Conservation (phyloP, 2,888 invertebrate genomes). For the Gortyna flavago region DNA sequence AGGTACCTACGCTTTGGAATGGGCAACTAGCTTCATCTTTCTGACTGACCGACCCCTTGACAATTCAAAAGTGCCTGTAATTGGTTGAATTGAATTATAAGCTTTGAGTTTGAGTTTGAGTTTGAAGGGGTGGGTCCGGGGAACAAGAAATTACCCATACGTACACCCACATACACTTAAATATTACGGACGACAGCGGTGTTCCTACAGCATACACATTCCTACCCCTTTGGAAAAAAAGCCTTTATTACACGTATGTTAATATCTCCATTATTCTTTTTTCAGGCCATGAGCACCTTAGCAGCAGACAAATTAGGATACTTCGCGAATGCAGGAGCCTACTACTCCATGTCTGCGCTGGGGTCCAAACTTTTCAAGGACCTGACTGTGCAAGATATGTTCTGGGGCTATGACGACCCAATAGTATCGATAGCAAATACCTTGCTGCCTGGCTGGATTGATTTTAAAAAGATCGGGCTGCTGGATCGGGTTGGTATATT, state of each 20-base stretch:
- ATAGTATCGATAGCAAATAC: slow-evolving; percentile 93
- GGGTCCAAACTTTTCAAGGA: slow-evolving; percentile 92
- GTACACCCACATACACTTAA: not conserved
- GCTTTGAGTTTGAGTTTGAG: too few relatives aligned
- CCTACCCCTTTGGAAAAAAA: not conserved
- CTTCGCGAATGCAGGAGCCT: slow-evolving; percentile 91
- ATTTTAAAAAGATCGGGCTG: slow-evolving; percentile 95
- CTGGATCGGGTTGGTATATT: slow-evolving; percentile 93
- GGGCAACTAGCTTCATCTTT: too few relatives aligned
- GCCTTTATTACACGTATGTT: not conserved
- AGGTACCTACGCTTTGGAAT: too few relatives aligned
- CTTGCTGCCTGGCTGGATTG: slow-evolving; percentile 94
- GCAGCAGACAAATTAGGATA: slow-evolving; percentile 82
- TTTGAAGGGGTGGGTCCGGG: too few relatives aligned
- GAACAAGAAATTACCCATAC: too few relatives aligned
- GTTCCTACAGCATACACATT: not conserved
- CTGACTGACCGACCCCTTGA: too few relatives aligned
- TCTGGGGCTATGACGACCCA: slow-evolving; percentile 96
- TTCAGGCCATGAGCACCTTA: slow-evolving; percentile 84
- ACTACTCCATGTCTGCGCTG: slow-evolving; percentile 91
- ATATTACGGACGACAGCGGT: not conserved
- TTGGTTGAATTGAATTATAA: too few relatives aligned
- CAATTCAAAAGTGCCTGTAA: too few relatives aligned
- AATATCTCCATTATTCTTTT: slow-evolving; percentile 15
- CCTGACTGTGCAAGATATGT: slow-evolving; percentile 92